These are phyloP conservation scores for Scomber japonicus DNA, from an alignment of 2,113 vertebrate genomes.

Conservation along the genomic window DNA sequence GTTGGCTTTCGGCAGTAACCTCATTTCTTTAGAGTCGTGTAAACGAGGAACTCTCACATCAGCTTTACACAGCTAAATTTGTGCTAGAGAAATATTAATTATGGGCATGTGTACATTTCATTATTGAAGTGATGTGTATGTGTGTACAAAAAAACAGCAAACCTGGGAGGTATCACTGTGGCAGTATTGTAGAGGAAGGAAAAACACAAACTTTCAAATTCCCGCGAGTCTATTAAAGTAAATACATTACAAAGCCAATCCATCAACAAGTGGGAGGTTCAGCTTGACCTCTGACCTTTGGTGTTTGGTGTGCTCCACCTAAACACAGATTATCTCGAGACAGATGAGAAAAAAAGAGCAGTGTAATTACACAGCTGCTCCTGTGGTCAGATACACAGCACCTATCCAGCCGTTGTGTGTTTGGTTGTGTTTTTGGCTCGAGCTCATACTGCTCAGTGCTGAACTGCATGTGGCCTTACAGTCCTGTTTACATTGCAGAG, in stretches of 20 bases:
- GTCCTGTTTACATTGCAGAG: conserved; percentile 79
- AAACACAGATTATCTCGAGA: conserved; percentile 48
- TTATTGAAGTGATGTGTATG: neutral
- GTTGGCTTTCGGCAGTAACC: conserved; percentile 11
- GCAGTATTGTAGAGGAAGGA: neutral
- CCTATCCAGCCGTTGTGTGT: conserved; percentile 63
- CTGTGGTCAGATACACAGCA: conserved; percentile 63
- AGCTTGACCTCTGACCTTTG: conserved; percentile 59
- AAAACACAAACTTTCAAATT: neutral
- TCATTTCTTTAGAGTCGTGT: neutral
- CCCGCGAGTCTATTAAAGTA: neutral
- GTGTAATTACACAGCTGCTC: conserved; percentile 73
- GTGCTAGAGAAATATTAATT: neutral
- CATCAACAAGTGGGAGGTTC: conserved; percentile 14
- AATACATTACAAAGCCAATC: conserved; percentile 11
- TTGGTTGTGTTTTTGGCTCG: conserved; percentile 34
- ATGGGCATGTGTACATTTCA: neutral
- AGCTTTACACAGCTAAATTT: neutral
- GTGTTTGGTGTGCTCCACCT: conserved; percentile 56
- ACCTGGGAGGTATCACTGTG: neutral
- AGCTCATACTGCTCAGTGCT: conserved; percentile 29
- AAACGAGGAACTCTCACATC: neutral
- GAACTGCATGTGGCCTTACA: conserved; percentile 66
- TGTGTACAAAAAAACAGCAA: neutral
- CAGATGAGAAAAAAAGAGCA: conserved; percentile 27